These are phyloP conservation scores for Xiphydria camelus DNA, from an alignment of 2,888 invertebrate genomes.

Conservation along the genomic window DNA sequence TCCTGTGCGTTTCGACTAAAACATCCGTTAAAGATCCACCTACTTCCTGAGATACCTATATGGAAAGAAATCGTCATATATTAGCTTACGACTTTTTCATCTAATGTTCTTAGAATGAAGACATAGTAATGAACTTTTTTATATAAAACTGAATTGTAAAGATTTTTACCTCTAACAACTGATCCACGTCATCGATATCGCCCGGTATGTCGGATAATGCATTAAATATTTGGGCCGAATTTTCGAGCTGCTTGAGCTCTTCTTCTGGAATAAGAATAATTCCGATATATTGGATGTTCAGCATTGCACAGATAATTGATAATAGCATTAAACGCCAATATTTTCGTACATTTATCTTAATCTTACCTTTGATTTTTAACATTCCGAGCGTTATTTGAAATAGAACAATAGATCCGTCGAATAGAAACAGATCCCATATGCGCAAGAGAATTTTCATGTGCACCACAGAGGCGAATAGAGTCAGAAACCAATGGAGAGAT, in stretches of 20 bases:
- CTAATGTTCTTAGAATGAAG: not conserved
- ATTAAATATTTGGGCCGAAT: conserved; percentile 98
- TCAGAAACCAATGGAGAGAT: conserved; percentile 96
- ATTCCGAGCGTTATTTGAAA: conserved; percentile 95
- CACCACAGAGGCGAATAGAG: conserved; percentile 94
- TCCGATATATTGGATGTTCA: not conserved
- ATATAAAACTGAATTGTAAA: no score
- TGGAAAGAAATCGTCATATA: no score
- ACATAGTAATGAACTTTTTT: no score
- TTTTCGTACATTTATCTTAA: not conserved
- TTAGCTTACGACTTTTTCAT: not conserved
- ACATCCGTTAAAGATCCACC: conserved; percentile 83
- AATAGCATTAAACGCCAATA: not conserved
- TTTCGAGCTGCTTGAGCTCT: conserved; percentile 82
- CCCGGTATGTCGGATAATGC: conserved; percentile 95
- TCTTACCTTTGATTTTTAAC: conserved; percentile 75
- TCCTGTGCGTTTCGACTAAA: conserved; percentile 84
- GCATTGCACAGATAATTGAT: no score
- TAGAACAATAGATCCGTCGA: conserved; percentile 91
- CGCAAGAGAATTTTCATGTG: conserved; percentile 92
- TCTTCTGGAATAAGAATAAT: conserved; percentile 62
- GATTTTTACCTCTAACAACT: conserved; percentile 72
- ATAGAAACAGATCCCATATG: conserved; percentile 97
- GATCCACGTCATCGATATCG: conserved; percentile 88
- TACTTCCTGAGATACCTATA: conserved; percentile 70